These are phyloP conservation scores for Cremastinae sp. DNA, from an alignment of 2,888 invertebrate species.

Conservation along the genomic window DNA sequence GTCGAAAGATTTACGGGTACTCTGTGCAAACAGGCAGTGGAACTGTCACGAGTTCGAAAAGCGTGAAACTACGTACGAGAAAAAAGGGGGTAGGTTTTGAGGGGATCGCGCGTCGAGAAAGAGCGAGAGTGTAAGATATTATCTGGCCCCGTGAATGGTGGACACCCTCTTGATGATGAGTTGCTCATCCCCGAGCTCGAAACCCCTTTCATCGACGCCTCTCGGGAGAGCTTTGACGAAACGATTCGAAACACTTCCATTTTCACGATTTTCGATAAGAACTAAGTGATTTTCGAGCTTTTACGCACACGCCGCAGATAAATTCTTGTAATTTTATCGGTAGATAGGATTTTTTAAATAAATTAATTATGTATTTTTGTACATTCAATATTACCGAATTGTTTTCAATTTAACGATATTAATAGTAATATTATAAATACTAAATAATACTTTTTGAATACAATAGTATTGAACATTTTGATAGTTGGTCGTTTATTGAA, in stretches of 20 bases:
- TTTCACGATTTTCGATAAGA: background rate
- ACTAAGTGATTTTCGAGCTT: slow-evolving; percentile 17
- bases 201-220: slow-evolving; percentile 3
- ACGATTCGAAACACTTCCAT: slow-evolving; percentile 33
- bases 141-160: slow-evolving; percentile 35
- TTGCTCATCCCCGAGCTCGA: background rate
- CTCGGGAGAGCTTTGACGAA: slow-evolving; percentile 28
- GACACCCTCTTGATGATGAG: slow-evolving; percentile 13
- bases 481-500: too few relatives aligned
- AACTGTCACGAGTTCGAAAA: slow-evolving; percentile 45
- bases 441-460: too few relatives aligned
- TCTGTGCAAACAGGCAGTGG: slow-evolving; percentile 65
- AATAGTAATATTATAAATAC: too few relatives aligned
- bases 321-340: too few relatives aligned
- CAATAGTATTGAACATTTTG: too few relatives aligned
- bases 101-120: slow-evolving; percentile 14
- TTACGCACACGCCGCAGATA: too few relatives aligned
- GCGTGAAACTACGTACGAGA: slow-evolving; percentile 64
- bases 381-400: too few relatives aligned
- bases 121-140: slow-evolving; percentile 32
- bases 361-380: too few relatives aligned
- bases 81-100: slow-evolving; percentile 27
- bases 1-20: slow-evolving; percentile 69
- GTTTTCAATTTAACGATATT: too few relatives aligned
- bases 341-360: too few relatives aligned